Percentiles rank a stretch among this genome's conserved stretches.
Evolutionary conservation across 1,140 invertebrate species (phyloP).

Genomic region (Neocloeon triangulifer): DNA sequence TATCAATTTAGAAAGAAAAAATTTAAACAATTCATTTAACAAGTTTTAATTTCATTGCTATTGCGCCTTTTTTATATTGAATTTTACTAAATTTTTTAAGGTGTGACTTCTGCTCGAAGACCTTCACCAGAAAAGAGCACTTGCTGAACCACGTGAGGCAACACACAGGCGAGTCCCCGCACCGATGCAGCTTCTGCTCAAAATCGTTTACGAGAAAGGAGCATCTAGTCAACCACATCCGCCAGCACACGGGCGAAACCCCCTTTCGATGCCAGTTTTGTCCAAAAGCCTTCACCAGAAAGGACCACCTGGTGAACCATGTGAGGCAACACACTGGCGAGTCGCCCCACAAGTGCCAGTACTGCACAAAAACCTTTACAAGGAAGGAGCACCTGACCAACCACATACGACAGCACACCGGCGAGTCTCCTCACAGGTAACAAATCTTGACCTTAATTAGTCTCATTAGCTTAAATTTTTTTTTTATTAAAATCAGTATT

Average conservation of each 20-base stretch:
- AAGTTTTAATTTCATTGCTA: too few relatives aligned
- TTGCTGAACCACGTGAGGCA: conserved; percentile 60
- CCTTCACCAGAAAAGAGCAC: conserved; percentile 62
- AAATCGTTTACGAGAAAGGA: conserved; percentile 29
- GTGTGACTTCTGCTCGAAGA: conserved; percentile 66
- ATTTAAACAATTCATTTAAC: too few relatives aligned
- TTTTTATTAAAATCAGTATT: too few relatives aligned
- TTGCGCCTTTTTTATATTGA: too few relatives aligned
- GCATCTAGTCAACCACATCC: conserved; percentile 26
- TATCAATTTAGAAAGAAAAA: too few relatives aligned
- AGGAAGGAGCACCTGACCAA: conserved; percentile 57
- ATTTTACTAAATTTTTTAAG: too few relatives aligned
- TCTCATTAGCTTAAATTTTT: too few relatives aligned
- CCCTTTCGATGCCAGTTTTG: conserved; percentile 61
- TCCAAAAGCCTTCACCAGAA: conserved; percentile 58
- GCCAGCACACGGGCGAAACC: conserved; percentile 29
- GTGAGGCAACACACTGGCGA: conserved; percentile 49
- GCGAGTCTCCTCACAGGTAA: conserved; percentile 37
- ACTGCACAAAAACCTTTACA: conserved; percentile 40
- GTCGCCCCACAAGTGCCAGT: conserved; percentile 20
- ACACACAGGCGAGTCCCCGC: conserved; percentile 31
- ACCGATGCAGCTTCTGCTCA: conserved; percentile 15
- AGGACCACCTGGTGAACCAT: conserved; percentile 61
- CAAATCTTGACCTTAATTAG: too few relatives aligned
- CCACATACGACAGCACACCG: conserved; percentile 52